Evolutionary conservation across 2,113 vertebrate genomes (phyloP), one percentile per base, ranked within the genome.

Genomic region (Galemys pyrenaicus): DNA sequence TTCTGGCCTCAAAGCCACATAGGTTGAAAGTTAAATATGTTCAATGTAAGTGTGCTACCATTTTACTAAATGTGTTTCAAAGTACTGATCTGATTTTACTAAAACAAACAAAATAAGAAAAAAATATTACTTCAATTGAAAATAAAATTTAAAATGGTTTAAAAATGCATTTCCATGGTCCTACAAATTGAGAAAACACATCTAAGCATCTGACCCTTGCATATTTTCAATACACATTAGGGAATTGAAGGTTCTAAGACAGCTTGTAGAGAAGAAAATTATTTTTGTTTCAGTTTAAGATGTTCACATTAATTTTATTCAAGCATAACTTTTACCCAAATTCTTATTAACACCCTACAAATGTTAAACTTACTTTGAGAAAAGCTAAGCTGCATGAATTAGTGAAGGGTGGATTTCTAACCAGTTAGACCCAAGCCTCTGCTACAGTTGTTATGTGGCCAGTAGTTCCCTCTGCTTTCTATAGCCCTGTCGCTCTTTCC

Each of bases 401-500:
- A 39, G 30, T 4, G 10, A 85, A 54, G 39, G 58, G 56, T 32
- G n/a, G 17, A 26, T 79, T 92, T 60, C 78, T 85, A 65, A 73
- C 9, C 17, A 28, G 11, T 8, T 28, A 13, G 41, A 24, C 17
- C 3, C 2, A 12, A 17, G 3, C 32, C 30, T 73, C 51, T 28
- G 39, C 32, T 28, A 8, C 3, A 3, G 2, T 8, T 15, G 7
- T 2, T 30, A 6, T 9, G 0, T 3, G 7, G 4, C 19, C 39
- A 7, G 12, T 3, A n/a, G 87, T 56, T 13, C 32, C 60, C 22
- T 24, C 8, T 37, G 37, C 35, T 81, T 56, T 9, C 22, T 12
- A 3, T 9, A 9, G 8, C 11, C n/a, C n/a, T 0, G 0, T 6
- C 2, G 0, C 5, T 60, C 6, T 13, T 28, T 51, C 24, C 5